These are phyloP conservation scores for Luffia ferchaultella DNA, from an alignment of 2,888 invertebrate species.

Conservation along the genomic window DNA sequence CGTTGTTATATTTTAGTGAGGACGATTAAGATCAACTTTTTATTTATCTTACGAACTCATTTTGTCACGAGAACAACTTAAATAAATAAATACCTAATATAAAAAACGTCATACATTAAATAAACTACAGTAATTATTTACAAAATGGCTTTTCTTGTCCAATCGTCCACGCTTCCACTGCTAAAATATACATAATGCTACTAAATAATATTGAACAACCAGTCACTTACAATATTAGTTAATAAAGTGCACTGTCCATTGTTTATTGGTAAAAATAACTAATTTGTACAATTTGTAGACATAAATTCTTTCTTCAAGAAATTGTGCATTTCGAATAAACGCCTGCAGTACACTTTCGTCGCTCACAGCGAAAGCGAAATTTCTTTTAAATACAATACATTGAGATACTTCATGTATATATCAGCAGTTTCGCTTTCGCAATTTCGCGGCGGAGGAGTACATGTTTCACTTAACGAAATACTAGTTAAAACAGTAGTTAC, in stretches of 20 bases:
- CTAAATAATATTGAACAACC: neutral
- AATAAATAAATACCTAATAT: neutral
- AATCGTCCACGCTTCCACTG: slow-evolving; percentile 5
- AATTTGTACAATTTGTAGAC: neutral
- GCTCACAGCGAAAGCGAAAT: too few species aligned
- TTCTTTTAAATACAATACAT: too few species aligned
- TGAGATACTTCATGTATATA: too few species aligned
- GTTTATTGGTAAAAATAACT: neutral
- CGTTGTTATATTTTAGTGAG: neutral
- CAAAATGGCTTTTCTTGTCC: neutral
- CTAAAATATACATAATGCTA: slow-evolving; percentile 7
- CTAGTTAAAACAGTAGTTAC: too few species aligned
- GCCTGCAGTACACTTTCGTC: too few species aligned
- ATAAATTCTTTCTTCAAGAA: too few species aligned
- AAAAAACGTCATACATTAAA: neutral
- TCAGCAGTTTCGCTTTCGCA: too few species aligned
- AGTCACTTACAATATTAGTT: neutral
- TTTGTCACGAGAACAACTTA: neutral
- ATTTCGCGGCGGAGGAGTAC: too few species aligned
- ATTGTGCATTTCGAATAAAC: too few species aligned
- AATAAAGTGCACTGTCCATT: neutral
- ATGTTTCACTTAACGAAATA: too few species aligned
- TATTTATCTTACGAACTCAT: neutral
- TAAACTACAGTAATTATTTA: neutral
- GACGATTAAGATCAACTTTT: too few species aligned